Percentiles rank a stretch among this genome's conserved stretches.
phyloP scores from a whole-genome alignment of 1,140 invertebrate genomes.

The Hyposmocoma kahamanoa region DNA sequence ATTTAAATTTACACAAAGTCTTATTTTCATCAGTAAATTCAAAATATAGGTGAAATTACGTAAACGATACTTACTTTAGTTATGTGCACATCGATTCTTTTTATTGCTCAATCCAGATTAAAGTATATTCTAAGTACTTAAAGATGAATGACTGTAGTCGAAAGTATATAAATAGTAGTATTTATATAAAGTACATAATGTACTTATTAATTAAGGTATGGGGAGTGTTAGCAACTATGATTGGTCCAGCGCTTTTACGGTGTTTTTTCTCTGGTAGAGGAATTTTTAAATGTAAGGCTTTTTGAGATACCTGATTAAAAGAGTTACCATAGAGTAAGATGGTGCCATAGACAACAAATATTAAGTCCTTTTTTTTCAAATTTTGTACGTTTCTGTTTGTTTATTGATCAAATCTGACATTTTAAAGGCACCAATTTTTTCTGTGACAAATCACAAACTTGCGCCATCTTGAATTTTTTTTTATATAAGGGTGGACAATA shows the following conservation, averaged over 20 bases:
- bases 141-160: no score
- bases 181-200: no score
- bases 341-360: slow-evolving; percentile 52
- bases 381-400: no score
- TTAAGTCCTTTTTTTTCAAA: background rate
- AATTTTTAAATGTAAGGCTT: slow-evolving; percentile 14
- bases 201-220: slow-evolving; percentile 23
- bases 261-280: slow-evolving; percentile 6
- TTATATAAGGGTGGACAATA: background rate
- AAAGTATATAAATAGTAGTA: no score
- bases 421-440: no score
- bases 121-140: no score
- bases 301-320: slow-evolving; percentile 44
- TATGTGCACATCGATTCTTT: no score
- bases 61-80: no score
- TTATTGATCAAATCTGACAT: background rate
- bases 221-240: slow-evolving; percentile 63
- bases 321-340: slow-evolving; percentile 67
- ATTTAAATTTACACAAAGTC: no score
- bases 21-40: no score
- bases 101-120: no score
- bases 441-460: background rate
- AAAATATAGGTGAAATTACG: no score
- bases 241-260: slow-evolving; percentile 44
- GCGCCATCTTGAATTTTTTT: slow-evolving; percentile 7